These are phyloP conservation scores for Hylaeus anthracinus DNA, from an alignment of 1,140 invertebrate genomes.

Conservation along the genomic window DNA sequence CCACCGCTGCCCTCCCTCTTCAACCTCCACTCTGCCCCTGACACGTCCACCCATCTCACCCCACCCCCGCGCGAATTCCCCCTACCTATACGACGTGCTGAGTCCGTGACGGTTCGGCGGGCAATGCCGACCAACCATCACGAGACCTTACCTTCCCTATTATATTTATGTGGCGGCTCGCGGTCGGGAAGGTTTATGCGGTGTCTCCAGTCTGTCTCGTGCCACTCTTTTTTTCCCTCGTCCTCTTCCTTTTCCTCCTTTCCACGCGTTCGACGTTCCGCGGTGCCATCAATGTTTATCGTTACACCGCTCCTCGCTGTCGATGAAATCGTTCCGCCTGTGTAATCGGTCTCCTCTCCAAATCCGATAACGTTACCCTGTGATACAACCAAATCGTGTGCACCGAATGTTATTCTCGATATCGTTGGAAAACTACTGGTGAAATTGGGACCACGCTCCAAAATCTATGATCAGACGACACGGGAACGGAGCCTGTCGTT, in stretches of 20 bases:
- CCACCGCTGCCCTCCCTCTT: constrained; percentile 54
- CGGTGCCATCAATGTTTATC: constrained; percentile 28
- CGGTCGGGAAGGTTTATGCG: constrained; percentile 76
- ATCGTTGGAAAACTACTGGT: neutral
- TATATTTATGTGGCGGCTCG: constrained; percentile 80
- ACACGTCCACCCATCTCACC: constrained; percentile 64
- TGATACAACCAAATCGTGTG: neutral
- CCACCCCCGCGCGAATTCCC: constrained; percentile 66
- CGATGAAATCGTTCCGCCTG: constrained; percentile 23
- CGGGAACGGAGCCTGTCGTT: too few relatives aligned
- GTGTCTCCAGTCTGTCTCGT: constrained; percentile 65
- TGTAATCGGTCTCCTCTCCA: neutral
- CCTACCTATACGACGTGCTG: constrained; percentile 63
- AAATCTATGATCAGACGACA: too few relatives aligned
- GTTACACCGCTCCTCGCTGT: neutral
- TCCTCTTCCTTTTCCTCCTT: constrained; percentile 24
- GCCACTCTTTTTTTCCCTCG: constrained; percentile 39
- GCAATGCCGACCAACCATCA: constrained; percentile 80
- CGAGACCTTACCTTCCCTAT: constrained; percentile 77
- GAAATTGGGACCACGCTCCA: neutral
- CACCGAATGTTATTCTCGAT: neutral
- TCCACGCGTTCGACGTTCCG: constrained; percentile 14
- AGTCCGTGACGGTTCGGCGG: constrained; percentile 77
- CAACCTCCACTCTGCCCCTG: constrained; percentile 56
- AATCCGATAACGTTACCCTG: neutral